Evolutionary conservation across 2,113 vertebrate genomes (phyloP).

Genomic region (Sinocyclocheilus rhinocerous): DNA sequence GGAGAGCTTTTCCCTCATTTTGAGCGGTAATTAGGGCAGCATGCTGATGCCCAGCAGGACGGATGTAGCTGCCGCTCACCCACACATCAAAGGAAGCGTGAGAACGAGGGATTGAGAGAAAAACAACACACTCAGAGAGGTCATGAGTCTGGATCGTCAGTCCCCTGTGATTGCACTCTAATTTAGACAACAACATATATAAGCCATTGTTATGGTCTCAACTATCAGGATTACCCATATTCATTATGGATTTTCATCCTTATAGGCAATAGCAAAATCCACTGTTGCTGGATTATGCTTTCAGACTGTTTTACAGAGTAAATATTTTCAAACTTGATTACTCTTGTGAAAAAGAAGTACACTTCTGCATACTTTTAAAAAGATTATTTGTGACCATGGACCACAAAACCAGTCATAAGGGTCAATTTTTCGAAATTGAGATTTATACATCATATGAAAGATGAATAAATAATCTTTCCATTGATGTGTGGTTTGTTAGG

Average conservation of each 20-base stretch:
- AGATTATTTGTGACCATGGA: too few species aligned
- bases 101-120: slow-evolving; percentile 23
- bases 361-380: neutral
- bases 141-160: neutral
- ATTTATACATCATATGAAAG: too few species aligned
- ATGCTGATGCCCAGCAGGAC: slow-evolving; percentile 37
- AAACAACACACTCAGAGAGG: slow-evolving; percentile 21
- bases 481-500: too few species aligned
- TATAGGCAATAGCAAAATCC: neutral
- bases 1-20: slow-evolving; percentile 21
- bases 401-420: too few species aligned
- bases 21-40: slow-evolving; percentile 47
- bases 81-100: slow-evolving; percentile 14
- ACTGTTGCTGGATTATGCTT: neutral
- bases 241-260: neutral
- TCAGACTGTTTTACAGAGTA: neutral
- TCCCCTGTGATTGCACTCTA: neutral
- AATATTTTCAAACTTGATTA: neutral
- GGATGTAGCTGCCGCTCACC: slow-evolving; percentile 10
- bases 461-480: too few species aligned
- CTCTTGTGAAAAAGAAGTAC: neutral
- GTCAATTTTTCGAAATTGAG: too few species aligned
- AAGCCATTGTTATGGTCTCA: neutral
- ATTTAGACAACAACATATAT: neutral
- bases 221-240: neutral